Evolutionary conservation across 1,140 invertebrate species (phyloP), one percentile per base, ranked within the genome.

Genomic region (Drosophila pseudoobscura): DNA sequence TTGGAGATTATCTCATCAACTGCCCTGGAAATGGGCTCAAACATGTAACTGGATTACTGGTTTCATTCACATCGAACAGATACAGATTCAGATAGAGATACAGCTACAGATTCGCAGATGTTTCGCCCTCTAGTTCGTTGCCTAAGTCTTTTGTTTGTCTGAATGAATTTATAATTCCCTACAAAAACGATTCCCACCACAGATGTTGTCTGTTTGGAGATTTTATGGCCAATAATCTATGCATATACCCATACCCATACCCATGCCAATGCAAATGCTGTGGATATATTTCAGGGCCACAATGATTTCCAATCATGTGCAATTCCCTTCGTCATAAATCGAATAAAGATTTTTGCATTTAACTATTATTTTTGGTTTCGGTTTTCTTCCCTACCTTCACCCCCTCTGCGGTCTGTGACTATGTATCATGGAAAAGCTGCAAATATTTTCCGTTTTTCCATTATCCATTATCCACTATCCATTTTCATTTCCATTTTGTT

Each of bases 131-230:
- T 13, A 87, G 82, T 87, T 87, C 63, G 82, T 82, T 87, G 75
- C 82, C 73, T 78, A 88, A 87, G 76, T 84, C 77, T 80, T 89
- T 89, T 84, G 79, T 84, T 78, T 68, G 59, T 55, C 35, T 43
- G 57, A 75, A 75, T 83, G 75, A 83, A 83, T 83, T 75, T 75
- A 71, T 78, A 83, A 82, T 83, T 65, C 71, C 35, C 45, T 24
- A 15, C 31, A 56, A 56, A 39, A 45, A 55, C 24, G 45, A 43
- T 76, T 80, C 72, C 75, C 78, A 80, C 53, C 59, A 70, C 43
- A 59, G 47, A 75, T 76, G 56, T 61, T 57, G 50, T 39, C 11
- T 11, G 35, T 4, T 39, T 61, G 47, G 65, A 45, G 44, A 43
- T 47, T 68, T 69, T 68, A 56, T 68, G 13, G 26, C 50, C 63